Evolutionary conservation across 2,113 vertebrate genomes (phyloP), one percentile per base, ranked within the genome.

Genomic region (Suncus etruscus): DNA sequence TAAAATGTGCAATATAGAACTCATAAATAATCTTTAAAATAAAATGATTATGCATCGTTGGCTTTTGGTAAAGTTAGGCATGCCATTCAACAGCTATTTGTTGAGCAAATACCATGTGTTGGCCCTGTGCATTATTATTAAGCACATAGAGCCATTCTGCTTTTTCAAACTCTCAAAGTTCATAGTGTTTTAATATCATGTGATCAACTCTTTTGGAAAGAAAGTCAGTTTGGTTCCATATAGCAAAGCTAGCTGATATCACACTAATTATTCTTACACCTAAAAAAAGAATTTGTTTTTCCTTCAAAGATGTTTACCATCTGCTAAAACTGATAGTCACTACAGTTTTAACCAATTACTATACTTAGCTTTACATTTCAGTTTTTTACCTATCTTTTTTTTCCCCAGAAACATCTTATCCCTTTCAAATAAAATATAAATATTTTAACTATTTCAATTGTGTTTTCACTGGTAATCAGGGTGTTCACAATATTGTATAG

Each of bases 241-340:
- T 86, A 84, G 58, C 65, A 72, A 88, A 86, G 75, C 54, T 61
- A 50, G 86, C n/a, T 25, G 45, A 86, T 72, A 88, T 63, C 48
- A 79, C 45, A 24, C 77, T 83, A 93, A 88, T 54, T 86, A 74
- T 86, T 48, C 24, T 75, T 8, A 65, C 51, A 77, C 80, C 86
- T 88, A 83, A 94, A 86, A 48, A 72, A 76, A 87, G 54, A 63
- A 47, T 68, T 72, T 51, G 75, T 39, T 80, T 65, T 20, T 31
- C 68, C 70, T 83, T 50, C 82, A 51, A 54, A 90, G 50, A 88
- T 12, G 54, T 92, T 91, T 88, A 73, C 89, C 91, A 77, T 88
- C 80, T 89, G 54, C 58, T 86, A 86, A 95, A 83, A 74, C 51
- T 70, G 83, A 74, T 89, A 76, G 76, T 77, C 83, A 75, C 76